Evolutionary conservation across 2,113 vertebrate genomes (phyloP).

Genomic region (Hipposideros armiger): DNA sequence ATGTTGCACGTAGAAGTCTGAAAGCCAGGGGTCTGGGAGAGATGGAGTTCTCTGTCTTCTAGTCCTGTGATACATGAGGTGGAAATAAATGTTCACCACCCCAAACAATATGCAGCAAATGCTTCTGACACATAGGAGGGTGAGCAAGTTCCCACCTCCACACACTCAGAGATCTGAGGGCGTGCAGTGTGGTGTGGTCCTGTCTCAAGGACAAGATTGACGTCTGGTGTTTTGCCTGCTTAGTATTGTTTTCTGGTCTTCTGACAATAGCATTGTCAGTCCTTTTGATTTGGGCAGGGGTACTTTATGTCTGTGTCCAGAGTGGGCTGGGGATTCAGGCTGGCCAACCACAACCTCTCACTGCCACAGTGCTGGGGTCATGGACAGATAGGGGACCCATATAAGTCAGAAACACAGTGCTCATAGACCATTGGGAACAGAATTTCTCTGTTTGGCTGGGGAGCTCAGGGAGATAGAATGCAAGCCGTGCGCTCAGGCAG

Average conservation of each 20-base stretch:
- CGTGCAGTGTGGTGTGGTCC: background rate
- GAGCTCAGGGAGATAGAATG: background rate
- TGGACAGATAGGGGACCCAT: background rate
- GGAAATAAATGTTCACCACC: background rate
- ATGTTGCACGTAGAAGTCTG: rapidly evolving
- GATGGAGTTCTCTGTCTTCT: background rate
- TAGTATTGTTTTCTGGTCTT: too few relatives aligned
- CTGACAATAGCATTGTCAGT: background rate
- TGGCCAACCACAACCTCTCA: background rate
- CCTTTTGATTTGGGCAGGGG: background rate
- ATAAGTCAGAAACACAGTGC: background rate
- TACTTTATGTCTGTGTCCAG: background rate
- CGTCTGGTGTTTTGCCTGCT: too few relatives aligned
- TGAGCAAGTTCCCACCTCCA: rapidly evolving
- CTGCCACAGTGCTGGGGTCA: background rate
- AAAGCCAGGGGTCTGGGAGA: background rate
- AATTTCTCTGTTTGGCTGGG: background rate
- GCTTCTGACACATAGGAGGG: background rate
- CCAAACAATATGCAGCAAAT: too few relatives aligned
- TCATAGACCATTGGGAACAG: background rate
- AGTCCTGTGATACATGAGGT: background rate
- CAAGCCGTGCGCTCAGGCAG: background rate
- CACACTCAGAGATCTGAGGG: background rate
- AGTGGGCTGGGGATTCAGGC: background rate
- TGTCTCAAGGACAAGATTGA: background rate